Evolutionary conservation across 2,797 vertebrate species (phyloP).

Genomic region (Bradypus variegatus): DNA sequence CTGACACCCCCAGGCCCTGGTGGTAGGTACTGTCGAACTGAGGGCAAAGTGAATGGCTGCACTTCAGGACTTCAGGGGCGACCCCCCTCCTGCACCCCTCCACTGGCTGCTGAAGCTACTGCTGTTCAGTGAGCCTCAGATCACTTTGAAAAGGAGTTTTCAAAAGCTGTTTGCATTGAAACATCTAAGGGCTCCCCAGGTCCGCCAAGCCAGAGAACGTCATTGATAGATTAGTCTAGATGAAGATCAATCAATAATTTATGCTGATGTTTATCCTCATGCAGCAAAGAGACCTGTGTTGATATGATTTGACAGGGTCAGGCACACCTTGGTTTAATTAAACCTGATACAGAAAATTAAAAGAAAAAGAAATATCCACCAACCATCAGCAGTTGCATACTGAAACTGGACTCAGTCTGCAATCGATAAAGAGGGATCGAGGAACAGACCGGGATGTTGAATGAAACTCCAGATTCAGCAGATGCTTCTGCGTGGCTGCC

Average conservation of each 20-base stretch:
- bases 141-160: neutral
- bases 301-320: conserved; percentile 69
- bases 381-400: conserved; percentile 15
- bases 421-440: conserved; percentile 56
- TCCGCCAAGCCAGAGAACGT: neutral
- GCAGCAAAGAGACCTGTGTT: conserved; percentile 49
- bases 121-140: neutral
- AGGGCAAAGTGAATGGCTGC: neutral
- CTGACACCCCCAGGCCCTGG: neutral
- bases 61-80: neutral
- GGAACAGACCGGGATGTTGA: conserved; percentile 31
- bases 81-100: too few species aligned
- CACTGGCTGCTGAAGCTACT: fast-evolving
- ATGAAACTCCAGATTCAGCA: conserved; percentile 48
- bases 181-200: neutral
- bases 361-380: conserved; percentile 49
- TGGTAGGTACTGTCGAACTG: neutral
- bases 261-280: conserved; percentile 65
- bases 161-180: neutral
- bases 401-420: conserved; percentile 48
- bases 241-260: conserved; percentile 71
- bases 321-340: conserved; percentile 72
- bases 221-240: conserved; percentile 70
- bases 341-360: conserved; percentile 71
- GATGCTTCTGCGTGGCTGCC: conserved; percentile 21